phyloP scores from a whole-genome alignment of 1,140 invertebrate genomes.

The Monochamus saltuarius region DNA sequence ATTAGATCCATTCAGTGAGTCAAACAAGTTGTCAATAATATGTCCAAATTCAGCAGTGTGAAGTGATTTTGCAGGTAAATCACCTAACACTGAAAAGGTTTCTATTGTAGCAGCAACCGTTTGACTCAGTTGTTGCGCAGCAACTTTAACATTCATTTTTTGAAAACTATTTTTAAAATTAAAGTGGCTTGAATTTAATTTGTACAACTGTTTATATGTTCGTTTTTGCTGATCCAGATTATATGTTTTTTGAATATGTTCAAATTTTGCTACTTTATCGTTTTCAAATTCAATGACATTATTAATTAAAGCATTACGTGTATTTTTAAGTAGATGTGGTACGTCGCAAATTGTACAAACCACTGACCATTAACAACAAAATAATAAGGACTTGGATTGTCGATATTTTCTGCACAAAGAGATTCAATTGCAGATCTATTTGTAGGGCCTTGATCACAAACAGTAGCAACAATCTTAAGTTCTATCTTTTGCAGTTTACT shows the following conservation, averaged over 20 bases:
- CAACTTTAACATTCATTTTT: slow-evolving; percentile 25
- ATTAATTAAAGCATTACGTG: slow-evolving; percentile 20
- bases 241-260: slow-evolving; percentile 17
- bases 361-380: slow-evolving; percentile 22
- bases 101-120: slow-evolving; percentile 18
- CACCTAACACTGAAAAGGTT: slow-evolving; percentile 2
- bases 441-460: background rate
- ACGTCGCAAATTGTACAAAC: slow-evolving; percentile 25
- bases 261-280: slow-evolving; percentile 19
- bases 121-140: slow-evolving; percentile 15
- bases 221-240: slow-evolving; percentile 12
- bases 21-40: slow-evolving; percentile 13
- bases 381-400: slow-evolving; percentile 11
- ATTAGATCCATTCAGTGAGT: slow-evolving; percentile 14
- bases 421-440: background rate
- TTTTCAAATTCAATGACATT: slow-evolving; percentile 14
- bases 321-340: slow-evolving; percentile 24
- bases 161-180: slow-evolving; percentile 20
- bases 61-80: slow-evolving; percentile 5
- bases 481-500: background rate
- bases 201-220: slow-evolving; percentile 15
- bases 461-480: background rate
- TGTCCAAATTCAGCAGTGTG: slow-evolving; percentile 10
- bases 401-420: slow-evolving; percentile 1
- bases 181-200: slow-evolving; percentile 21